Base-by-base conservation (phyloP, 2,797 vertebrate species). In the Betta splendens region DNA sequence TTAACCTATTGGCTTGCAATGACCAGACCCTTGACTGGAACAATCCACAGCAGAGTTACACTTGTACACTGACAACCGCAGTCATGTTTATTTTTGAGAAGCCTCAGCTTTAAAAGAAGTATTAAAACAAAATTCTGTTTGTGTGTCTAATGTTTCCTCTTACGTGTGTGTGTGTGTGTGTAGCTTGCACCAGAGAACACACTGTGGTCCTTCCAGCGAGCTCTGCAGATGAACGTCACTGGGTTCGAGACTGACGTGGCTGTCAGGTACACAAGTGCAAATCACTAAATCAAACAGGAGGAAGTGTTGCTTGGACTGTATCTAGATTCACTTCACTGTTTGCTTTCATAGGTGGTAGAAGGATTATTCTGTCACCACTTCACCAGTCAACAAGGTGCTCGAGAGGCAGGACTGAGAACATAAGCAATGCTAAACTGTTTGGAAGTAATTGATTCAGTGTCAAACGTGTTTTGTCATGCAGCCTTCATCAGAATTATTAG, bases 151-250 rank as follows among this genome's bases (percentile, higher is more conserved):
- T 12, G 29, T 31, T 31, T 31, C 26, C 9, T 9, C 20, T 2
- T 54, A 7, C 59, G 7, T 29, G n/a, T 72, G 35, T 69, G n/a
- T 55, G 37, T 52, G 32, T 29, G 38, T 52, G 26, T 29, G 3
- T 72, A 96, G 97, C 49, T 98, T 55, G 96, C 97, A 45, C 97
- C 97, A 57, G 97, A 99, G 57, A 92, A 92, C 85, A 98, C 96
- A 0, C 69, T 97, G 64, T 94, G 97, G 92, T 97, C 97, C 52
- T 98, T 99, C 85, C 93, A 93, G 80, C 94, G 94, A 78, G 97
- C 97, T 7, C 82, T 96, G 45, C 94, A 96, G 55, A 93, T 95
- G 90, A 93, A 93, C 49, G 87, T 92, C 15, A 92, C 88, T 0
- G 96, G 96, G 17, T 83, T 98, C 23, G 93, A 98, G 80, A 89